Percentiles rank a stretch among this genome's conserved stretches.
Evolutionary conservation across 2,797 vertebrate species (phyloP).

Genomic region (Xenopus petersii): DNA sequence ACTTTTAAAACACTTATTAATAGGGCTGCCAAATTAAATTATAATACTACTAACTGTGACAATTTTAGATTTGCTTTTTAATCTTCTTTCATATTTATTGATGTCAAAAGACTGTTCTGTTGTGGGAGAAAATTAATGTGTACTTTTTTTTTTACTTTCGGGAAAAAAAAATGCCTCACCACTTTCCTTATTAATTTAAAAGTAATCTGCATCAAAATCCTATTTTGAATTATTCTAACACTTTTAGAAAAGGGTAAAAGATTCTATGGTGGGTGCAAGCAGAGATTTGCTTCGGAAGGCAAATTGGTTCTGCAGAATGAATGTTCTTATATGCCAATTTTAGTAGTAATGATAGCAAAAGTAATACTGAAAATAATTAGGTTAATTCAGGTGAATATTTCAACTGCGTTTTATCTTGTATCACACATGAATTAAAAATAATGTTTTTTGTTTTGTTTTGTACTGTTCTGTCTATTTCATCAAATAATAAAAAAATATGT

Average conservation of each 20-base stretch:
- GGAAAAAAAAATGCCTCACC: slow-evolving; percentile 18
- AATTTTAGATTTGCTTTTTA: slow-evolving; percentile 11
- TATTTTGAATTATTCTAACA: slow-evolving; percentile 37
- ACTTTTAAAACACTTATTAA: slow-evolving; percentile 16
- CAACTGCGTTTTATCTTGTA: slow-evolving; percentile 8
- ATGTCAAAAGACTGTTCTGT: slow-evolving; percentile 32
- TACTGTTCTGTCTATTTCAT: no score
- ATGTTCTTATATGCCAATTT: slow-evolving; percentile 38
- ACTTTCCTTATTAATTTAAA: slow-evolving; percentile 41
- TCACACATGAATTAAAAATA: background rate
- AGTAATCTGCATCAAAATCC: slow-evolving; percentile 41
- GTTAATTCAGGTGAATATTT: slow-evolving; percentile 28
- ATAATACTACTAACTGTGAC: slow-evolving; percentile 9
- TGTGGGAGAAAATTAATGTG: slow-evolving; percentile 33
- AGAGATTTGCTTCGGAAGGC: slow-evolving; percentile 38
- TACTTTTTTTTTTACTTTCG: slow-evolving; percentile 7
- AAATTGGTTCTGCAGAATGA: slow-evolving; percentile 35
- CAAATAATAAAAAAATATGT: no score
- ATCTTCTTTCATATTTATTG: slow-evolving; percentile 36
- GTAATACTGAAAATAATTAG: slow-evolving; percentile 31
- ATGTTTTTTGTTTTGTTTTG: background rate
- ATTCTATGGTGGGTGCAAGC: slow-evolving; percentile 31
- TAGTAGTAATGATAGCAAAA: slow-evolving; percentile 29
- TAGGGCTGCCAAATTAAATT: slow-evolving; percentile 7
- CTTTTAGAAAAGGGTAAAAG: slow-evolving; percentile 29